Base-by-base conservation (phyloP, 2,113 vertebrate species). In the Xiphophorus hellerii region DNA sequence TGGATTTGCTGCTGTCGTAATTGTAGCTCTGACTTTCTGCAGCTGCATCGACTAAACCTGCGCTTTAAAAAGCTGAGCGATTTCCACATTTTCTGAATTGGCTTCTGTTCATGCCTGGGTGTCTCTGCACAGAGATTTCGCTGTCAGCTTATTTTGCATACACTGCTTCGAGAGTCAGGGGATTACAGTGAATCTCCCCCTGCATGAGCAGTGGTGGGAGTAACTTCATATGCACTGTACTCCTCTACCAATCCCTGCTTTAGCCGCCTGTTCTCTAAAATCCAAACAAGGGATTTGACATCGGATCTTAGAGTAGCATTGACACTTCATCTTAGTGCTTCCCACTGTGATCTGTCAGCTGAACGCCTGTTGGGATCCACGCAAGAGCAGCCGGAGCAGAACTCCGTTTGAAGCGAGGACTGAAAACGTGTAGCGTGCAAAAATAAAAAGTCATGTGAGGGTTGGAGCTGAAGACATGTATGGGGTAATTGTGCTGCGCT, bases 141-240 rank as follows among this genome's bases (percentile, higher is more conserved):
- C 77, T 83, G 83, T 87, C 85, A 74, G 83, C 60, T 31, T 76
- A 73, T 74, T 73, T 67, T 77, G 82, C 77, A n/a, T 71, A 68
- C 71, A 74, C 54, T 67, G 65, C 66, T 81, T 85, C 76, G 6
- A 48, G 85, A 87, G 85, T 70, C 69, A 69, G 73, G 71, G 91
- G 88, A 93, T 92, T 92, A 92, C 78, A 84, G 84, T 76, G 65
- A 61, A 88, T 77, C 75, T 77, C 88, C 88, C 81, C 87, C 84
- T 78, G 92, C 88, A 84, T 89, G 89, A 92, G 92, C 88, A 74
- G 84, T 58, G 68, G 72, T 82, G 89, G 84, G 85, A 86, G 83
- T 90, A 92, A 91, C 88, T 88, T 82, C 86, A 88, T 87, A 92
- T 92, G 85, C 75, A 87, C 85, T 88, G 74, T 69, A 85, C 79